Percentiles rank a stretch among this genome's conserved stretches.
Conservation (phyloP, 1,140 invertebrate genomes). For the Danaus melanippus region DNA sequence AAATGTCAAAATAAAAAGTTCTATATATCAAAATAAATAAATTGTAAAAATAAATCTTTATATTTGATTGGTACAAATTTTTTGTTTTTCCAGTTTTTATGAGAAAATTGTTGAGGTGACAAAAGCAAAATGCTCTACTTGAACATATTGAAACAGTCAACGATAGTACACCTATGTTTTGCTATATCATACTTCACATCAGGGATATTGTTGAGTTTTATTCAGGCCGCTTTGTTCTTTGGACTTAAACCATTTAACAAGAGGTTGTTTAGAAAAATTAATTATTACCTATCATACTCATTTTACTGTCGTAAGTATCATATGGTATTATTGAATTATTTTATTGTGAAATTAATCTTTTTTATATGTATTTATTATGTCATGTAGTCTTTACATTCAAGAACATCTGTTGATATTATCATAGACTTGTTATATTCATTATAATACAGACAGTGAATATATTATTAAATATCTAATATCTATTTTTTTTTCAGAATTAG, state of each 20-base stretch:
- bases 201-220: slow-evolving; percentile 88
- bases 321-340: slow-evolving; percentile 8
- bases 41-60: no score
- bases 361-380: no score
- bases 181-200: slow-evolving; percentile 92
- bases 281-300: slow-evolving; percentile 92
- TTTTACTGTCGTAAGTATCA: slow-evolving; percentile 91
- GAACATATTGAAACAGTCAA: slow-evolving; percentile 74
- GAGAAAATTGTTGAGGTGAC: slow-evolving; percentile 33
- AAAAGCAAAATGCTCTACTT: slow-evolving; percentile 79
- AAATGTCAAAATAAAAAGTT: no score
- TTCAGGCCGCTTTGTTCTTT: slow-evolving; percentile 84
- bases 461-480: not conserved
- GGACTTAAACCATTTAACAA: slow-evolving; percentile 83
- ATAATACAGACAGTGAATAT: not conserved
- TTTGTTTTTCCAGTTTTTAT: slow-evolving; percentile 42
- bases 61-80: slow-evolving; percentile 3
- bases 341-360: not conserved
- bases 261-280: slow-evolving; percentile 87
- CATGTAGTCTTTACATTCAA: no score
- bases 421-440: no score
- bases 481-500: slow-evolving; percentile 80
- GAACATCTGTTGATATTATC: no score
- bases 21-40: no score
- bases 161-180: slow-evolving; percentile 83